phyloP scores from a whole-genome alignment of 2,888 invertebrate genomes.

The Xylophagus ater region DNA sequence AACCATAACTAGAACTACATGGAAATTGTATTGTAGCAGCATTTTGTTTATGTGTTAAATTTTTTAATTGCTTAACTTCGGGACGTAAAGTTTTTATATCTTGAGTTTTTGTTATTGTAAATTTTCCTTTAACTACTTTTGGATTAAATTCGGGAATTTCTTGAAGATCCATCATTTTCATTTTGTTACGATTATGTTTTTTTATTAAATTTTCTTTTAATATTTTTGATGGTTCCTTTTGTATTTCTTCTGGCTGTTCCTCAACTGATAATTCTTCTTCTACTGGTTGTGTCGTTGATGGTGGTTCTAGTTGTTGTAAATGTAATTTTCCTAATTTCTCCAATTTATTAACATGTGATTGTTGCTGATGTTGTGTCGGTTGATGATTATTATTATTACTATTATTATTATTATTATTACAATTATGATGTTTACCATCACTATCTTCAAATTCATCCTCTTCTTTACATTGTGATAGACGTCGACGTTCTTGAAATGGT shows the following conservation, averaged over 20 bases:
- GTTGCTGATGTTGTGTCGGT: conserved; percentile 15
- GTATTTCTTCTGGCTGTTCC: background rate
- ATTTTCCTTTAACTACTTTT: conserved; percentile 41
- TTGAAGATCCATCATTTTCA: too few relatives aligned
- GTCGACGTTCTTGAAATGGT: conserved; percentile 48
- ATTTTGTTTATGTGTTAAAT: conserved; percentile 30
- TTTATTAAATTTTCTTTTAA: too few relatives aligned
- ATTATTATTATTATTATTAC: too few relatives aligned
- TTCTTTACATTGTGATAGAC: conserved; percentile 71
- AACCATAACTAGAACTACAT: conserved; percentile 47
- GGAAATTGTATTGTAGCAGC: conserved; percentile 60
- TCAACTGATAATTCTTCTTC: background rate
- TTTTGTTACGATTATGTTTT: too few relatives aligned
- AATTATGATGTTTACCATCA: conserved; percentile 18
- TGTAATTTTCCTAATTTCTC: too few relatives aligned
- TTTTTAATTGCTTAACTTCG: conserved; percentile 25
- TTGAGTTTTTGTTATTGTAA: conserved; percentile 45
- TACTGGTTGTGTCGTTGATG: background rate
- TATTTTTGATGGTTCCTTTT: too few relatives aligned
- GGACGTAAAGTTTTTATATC: conserved; percentile 4
- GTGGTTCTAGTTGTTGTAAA: too few relatives aligned
- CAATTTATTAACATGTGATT: conserved; percentile 8
- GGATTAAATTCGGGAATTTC: too few relatives aligned
- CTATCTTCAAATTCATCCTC: conserved; percentile 55
- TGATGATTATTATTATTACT: conserved; percentile 11